Evolutionary conservation across 2,888 invertebrate species (phyloP).

Genomic region (Acronicta leporina): DNA sequence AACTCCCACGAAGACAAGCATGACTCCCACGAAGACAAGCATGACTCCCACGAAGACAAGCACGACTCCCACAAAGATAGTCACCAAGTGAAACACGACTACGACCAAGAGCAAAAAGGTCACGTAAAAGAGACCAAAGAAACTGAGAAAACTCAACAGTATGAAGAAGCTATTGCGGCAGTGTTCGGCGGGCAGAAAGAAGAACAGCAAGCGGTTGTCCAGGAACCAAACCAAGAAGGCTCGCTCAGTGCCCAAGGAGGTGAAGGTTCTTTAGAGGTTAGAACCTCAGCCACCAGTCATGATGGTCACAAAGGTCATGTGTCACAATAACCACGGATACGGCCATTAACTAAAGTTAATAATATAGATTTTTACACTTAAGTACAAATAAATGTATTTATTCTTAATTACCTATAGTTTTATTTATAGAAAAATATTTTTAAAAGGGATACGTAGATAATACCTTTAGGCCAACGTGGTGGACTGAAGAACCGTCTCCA

Average conservation of each 20-base stretch:
- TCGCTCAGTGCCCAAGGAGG: not conserved
- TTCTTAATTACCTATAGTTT: no score
- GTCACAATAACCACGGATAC: slow-evolving; percentile 23
- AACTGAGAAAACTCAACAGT: not conserved
- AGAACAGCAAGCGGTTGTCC: not conserved
- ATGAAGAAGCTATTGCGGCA: not conserved
- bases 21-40: slow-evolving; percentile 12
- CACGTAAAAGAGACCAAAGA: slow-evolving; percentile 9
- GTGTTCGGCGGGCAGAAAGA: slow-evolving; percentile 13
- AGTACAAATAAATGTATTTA: no score
- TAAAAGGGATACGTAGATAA: no score
- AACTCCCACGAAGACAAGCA: not conserved
- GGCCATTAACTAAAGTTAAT: not conserved
- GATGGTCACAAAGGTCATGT: slow-evolving; percentile 16
- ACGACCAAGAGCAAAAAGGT: slow-evolving; percentile 1
- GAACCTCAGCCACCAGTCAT: slow-evolving; percentile 2
- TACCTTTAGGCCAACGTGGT: no score
- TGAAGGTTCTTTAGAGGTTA: not conserved
- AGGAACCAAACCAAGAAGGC: not conserved
- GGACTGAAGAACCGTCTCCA: no score
- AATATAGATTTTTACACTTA: no score
- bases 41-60: slow-evolving; percentile 15
- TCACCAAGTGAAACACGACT: slow-evolving; percentile 2
- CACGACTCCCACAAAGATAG: slow-evolving; percentile 1
- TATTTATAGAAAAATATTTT: no score